Percentiles rank a stretch among this genome's conserved stretches.
Conservation (phyloP, 2,113 vertebrate genomes). For the Hemiscyllium ocellatum region DNA sequence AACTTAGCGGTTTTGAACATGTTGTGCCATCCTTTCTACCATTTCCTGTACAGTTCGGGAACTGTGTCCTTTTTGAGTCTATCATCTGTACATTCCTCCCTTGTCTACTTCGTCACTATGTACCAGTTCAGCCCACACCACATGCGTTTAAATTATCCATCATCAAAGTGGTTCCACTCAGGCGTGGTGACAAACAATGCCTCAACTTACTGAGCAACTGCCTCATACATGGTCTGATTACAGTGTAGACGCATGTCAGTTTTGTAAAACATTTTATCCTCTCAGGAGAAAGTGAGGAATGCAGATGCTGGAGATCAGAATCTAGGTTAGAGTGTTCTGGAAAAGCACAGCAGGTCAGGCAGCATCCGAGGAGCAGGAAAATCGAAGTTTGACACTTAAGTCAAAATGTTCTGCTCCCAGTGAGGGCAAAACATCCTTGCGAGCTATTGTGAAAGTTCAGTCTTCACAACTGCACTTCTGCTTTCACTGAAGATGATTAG, state of each 20-base stretch:
- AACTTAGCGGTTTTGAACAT: not conserved
- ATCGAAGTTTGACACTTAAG: too few relatives aligned
- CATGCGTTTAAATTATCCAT: too few relatives aligned
- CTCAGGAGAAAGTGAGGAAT: too few relatives aligned
- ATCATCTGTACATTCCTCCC: not conserved
- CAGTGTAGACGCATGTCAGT: not conserved
- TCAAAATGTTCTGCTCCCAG: too few relatives aligned
- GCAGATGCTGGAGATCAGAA: too few relatives aligned
- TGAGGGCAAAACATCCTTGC: too few relatives aligned
- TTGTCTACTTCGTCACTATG: not conserved
- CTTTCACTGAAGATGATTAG: too few relatives aligned
- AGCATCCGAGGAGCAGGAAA: too few relatives aligned
- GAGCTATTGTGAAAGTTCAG: too few relatives aligned
- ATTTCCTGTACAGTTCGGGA: not conserved
- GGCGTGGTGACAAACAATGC: not conserved
- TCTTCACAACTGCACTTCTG: too few relatives aligned
- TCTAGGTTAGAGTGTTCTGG: too few relatives aligned
- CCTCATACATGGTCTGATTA: not conserved
- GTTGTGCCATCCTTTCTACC: not conserved
- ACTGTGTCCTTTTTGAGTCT: not conserved
- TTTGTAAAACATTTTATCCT: not conserved
- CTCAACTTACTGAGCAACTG: not conserved
- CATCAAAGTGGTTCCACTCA: not conserved
- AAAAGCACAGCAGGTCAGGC: too few relatives aligned
- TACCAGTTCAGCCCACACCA: not conserved